These are phyloP conservation scores for Globia sparganii DNA, from an alignment of 2,888 invertebrate genomes.

Conservation along the genomic window DNA sequence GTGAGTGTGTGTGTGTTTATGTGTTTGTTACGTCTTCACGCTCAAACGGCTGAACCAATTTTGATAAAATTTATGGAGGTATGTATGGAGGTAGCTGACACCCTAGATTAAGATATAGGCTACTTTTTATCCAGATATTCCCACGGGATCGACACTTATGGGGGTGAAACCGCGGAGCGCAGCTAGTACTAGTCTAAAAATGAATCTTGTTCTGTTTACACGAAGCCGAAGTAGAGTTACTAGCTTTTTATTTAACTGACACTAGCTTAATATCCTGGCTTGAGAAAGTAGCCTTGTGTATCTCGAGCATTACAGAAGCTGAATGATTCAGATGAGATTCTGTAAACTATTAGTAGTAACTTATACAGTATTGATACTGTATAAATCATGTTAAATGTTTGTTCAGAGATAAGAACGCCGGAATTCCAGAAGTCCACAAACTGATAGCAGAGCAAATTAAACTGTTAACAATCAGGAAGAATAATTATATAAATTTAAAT, in stretches of 20 bases:
- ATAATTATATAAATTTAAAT: not conserved
- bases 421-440: constrained; percentile 35
- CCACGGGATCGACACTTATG: no score
- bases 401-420: constrained; percentile 18
- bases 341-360: constrained; percentile 9
- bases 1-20: no score
- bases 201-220: not conserved
- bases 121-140: no score
- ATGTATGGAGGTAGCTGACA: no score
- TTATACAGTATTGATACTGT: not conserved
- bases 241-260: no score
- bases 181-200: no score
- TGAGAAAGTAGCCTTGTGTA: not conserved
- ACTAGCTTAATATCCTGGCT: not conserved
- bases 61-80: no score
- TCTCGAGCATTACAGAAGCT: not conserved
- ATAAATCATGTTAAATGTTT: constrained; percentile 21
- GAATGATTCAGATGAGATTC: constrained; percentile 1
- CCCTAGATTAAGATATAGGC: no score
- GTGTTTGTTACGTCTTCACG: no score
- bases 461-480: constrained; percentile 1
- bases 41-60: no score
- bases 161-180: no score
- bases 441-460: constrained; percentile 21
- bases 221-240: no score